Base-by-base conservation (phyloP, 1,140 invertebrate genomes). In the Drosophila busckii region DNA sequence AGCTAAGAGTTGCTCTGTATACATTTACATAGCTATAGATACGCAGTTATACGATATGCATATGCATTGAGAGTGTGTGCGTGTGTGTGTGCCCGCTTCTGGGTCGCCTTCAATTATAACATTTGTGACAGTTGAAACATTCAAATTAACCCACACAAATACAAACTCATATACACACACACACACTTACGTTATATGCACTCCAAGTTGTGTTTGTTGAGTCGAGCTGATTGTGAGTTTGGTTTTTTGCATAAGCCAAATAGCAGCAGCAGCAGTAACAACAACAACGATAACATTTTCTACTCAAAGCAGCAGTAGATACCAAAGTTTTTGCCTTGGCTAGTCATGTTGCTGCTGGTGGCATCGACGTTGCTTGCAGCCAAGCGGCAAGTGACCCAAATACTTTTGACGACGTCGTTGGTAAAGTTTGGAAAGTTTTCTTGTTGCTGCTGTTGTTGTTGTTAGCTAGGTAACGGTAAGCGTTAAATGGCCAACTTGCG, bases 121-220 rank as follows among this genome's bases (percentile, higher is more conserved):
- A 66, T 65, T 70, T 63, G 48, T 56, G 66, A 52, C 67, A 70
- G 66, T 56, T 70, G 26, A 59, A 70, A 70, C 67, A 70, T 70
- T 64, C 67, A 70, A 70, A 70, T 70, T 69, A 70, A 70, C 67
- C 67, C 60, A 70, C 59, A 66, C 62, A 63, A 8, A 41, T 10
- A 9, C 16, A 22, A 15, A 7, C 13, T 19, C 13, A 13, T 20
- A 58, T 16, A 13, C 10, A 12, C 22, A 31, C 32, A 37, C 4
- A 37, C 9, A 31, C 38, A 46, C 48, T 48, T 31, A 34, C 26
- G 42, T 55, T 62, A 63, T 29, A 34, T 38, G 9, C 0, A 29
- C 16, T 3, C 28, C 31, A 15, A 28, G 25, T 4, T 25, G 25
- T 23, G 28, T 38, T 40, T 31, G 32, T 41, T 26, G 23, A 41